Base-by-base conservation (phyloP, 2,888 invertebrate species). In the Xestia sexstrigata region DNA sequence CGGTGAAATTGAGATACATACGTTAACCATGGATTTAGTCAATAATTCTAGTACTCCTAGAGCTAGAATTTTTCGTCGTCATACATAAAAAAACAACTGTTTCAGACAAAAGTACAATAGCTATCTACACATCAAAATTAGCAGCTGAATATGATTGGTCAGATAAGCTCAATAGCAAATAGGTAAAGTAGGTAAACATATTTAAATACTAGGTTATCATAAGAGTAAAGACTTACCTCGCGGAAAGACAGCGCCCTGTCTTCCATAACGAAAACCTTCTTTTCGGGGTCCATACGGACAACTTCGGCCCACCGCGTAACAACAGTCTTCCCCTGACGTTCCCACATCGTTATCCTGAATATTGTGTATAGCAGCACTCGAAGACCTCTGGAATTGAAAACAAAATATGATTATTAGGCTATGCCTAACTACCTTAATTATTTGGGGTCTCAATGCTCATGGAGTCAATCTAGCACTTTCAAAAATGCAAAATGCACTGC, bases 181-280 rank as follows among this genome's bases (percentile, higher is more conserved):
- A 49, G 49, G 2, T 20, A 45, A 26, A 45, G 17, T 17, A n/a
- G 6, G 8, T 6, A 49, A 11, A 47, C 7, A 23, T 15, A 13
- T 20, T 26, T 6, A 42, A 67, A 8, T 26, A 81, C 79, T 20
- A 76, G 67, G 55, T 11, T 47, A 69, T 30, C 58, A 78, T 63
- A 70, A 70, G 30, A 35, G 30, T 39, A 2, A 30, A 74, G 71
- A 17, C 66, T 69, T 86, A 98, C 98, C 94, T 98, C 96, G 82
- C 96, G 95, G 89, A 97, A 98, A 1, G 98, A 98, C 95, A 98
- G 96, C 15, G 94, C 92, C 73, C 97, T 94, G 66, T 98, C 97
- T 65, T 98, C 98, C 96, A 98, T 98, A 35, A 98, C 92, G 79
- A 98, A 98, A 5, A 98, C 98, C 0, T 97, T 94, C 93, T 98